These are phyloP conservation scores for Eutolmus rufibarbis DNA, from an alignment of 2,888 invertebrate genomes.

Conservation along the genomic window DNA sequence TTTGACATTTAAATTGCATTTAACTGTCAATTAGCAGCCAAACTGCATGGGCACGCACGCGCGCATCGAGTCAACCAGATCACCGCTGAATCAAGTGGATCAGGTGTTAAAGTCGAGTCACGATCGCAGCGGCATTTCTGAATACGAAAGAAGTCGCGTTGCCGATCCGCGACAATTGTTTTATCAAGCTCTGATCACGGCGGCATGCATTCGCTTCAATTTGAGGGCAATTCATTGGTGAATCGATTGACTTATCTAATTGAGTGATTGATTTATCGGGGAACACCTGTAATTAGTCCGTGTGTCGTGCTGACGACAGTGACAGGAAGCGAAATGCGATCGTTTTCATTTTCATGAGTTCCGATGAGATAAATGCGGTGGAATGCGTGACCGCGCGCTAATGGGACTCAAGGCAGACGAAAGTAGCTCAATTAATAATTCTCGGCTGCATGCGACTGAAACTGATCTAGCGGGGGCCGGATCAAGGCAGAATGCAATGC, in stretches of 20 bases:
- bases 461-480: neutral
- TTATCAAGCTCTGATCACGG: neutral
- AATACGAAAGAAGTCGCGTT: neutral
- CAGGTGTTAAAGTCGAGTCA: slow-evolving; percentile 6
- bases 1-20: neutral
- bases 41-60: neutral
- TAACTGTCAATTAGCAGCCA: neutral
- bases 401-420: neutral
- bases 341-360: neutral
- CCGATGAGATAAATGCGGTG: neutral
- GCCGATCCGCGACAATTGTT: neutral
- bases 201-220: neutral
- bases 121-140: neutral
- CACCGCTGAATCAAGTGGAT: neutral
- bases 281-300: neutral
- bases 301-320: neutral
- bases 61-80: neutral
- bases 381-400: neutral
- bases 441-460: neutral
- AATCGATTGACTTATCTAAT: neutral
- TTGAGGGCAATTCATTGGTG: neutral
- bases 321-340: neutral
- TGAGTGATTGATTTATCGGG: neutral
- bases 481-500: neutral
- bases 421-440: slow-evolving; percentile 16